phyloP scores from a whole-genome alignment of 2,888 invertebrate species.

The Melanotus villosus region DNA sequence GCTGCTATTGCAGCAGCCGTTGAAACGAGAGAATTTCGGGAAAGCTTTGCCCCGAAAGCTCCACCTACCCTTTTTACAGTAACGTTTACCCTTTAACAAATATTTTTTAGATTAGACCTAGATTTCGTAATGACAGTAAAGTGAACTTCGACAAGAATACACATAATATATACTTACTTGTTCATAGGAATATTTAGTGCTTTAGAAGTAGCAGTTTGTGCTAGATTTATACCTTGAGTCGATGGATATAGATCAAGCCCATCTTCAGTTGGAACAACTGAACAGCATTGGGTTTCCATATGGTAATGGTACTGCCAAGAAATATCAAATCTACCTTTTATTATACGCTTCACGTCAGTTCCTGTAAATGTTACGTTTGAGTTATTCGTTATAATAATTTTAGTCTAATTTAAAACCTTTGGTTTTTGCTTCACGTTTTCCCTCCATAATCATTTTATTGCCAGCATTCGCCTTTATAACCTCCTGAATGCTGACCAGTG shows the following conservation, averaged over 20 bases:
- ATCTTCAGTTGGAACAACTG: constrained; percentile 76
- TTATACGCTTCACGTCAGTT: constrained; percentile 66
- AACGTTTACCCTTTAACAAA: constrained; percentile 77
- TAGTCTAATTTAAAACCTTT: too few species aligned
- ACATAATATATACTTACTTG: constrained; percentile 65
- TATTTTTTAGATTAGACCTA: neutral
- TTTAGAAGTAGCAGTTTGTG: constrained; percentile 70
- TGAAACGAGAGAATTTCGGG: constrained; percentile 73
- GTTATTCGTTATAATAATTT: too few species aligned
- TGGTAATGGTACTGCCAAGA: constrained; percentile 81
- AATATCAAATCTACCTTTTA: constrained; percentile 71
- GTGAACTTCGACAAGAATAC: constrained; percentile 77
- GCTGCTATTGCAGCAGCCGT: constrained; percentile 80
- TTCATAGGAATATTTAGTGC: constrained; percentile 71
- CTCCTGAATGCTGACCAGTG: constrained; percentile 67
- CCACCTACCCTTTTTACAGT: constrained; percentile 84
- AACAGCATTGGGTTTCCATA: constrained; percentile 79
- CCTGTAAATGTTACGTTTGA: constrained; percentile 47
- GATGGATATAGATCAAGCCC: constrained; percentile 71
- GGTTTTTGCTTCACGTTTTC: constrained; percentile 60
- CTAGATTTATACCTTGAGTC: constrained; percentile 75
- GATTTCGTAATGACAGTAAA: too few species aligned
- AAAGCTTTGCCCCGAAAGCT: constrained; percentile 84
- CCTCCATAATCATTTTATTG: constrained; percentile 65
- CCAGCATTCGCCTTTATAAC: constrained; percentile 68